These are phyloP conservation scores for Nemotelus pantherinus DNA, from an alignment of 2,888 invertebrate species.

Conservation along the genomic window DNA sequence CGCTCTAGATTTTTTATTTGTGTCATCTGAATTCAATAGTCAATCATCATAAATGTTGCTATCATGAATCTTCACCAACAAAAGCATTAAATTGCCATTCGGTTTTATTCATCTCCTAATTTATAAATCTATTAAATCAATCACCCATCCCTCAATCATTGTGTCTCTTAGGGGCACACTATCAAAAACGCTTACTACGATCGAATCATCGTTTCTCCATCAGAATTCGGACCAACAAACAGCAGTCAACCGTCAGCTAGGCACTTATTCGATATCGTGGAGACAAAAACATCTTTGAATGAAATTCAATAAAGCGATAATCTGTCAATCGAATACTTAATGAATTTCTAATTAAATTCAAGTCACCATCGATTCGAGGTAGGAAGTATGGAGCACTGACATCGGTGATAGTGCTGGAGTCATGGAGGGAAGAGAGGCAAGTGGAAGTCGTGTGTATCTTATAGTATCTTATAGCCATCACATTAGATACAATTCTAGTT, in stretches of 20 bases:
- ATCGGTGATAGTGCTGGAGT: background rate
- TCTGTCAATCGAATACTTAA: conserved; percentile 44
- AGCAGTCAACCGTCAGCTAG: background rate
- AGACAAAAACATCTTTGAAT: conserved; percentile 35
- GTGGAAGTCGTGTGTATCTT: background rate
- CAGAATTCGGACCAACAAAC: background rate
- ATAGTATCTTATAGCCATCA: background rate
- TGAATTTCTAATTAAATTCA: conserved; percentile 44
- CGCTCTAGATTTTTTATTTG: background rate
- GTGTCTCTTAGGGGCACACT: background rate
- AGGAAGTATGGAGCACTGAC: conserved; percentile 1
- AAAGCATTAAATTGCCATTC: background rate
- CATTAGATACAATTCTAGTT: background rate
- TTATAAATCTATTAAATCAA: conserved; percentile 35
- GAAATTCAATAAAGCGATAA: conserved; percentile 42
- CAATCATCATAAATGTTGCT: conserved; percentile 33
- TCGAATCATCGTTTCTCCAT: background rate
- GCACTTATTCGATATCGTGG: background rate
- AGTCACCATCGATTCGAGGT: conserved; percentile 31
- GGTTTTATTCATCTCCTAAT: conserved; percentile 32
- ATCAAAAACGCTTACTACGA: background rate
- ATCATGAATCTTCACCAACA: background rate
- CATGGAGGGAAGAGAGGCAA: background rate
- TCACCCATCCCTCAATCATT: conserved; percentile 14
- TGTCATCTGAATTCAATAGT: conserved; percentile 32